Evolutionary conservation across 2,888 invertebrate species (phyloP).

Genomic region (Stratiomys singularior): DNA sequence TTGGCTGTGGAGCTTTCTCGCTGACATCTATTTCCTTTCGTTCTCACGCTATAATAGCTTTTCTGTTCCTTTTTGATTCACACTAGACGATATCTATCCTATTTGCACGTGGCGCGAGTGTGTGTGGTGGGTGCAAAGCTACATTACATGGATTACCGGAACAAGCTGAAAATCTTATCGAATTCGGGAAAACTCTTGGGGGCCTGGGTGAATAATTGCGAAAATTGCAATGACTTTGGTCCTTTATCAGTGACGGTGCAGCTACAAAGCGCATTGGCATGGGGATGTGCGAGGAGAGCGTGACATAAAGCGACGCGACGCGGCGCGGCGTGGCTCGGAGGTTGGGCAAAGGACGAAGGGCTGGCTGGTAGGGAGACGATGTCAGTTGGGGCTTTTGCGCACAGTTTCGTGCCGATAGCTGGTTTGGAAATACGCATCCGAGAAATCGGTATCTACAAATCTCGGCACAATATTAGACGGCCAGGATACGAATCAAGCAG

Average conservation of each 20-base stretch:
- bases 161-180: slow-evolving; percentile 40
- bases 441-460: slow-evolving; percentile 33
- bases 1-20: background rate
- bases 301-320: background rate
- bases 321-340: background rate
- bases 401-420: background rate
- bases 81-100: background rate
- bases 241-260: slow-evolving; percentile 31
- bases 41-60: slow-evolving; percentile 9
- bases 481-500: slow-evolving; percentile 26
- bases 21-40: background rate
- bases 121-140: slow-evolving; percentile 5
- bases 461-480: slow-evolving; percentile 24
- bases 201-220: slow-evolving; percentile 38
- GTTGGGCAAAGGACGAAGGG: background rate
- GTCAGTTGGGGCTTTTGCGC: slow-evolving; percentile 18
- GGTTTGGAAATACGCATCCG: slow-evolving; percentile 30
- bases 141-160: slow-evolving; percentile 36
- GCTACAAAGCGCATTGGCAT: slow-evolving; percentile 9
- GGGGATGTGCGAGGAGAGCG: background rate
- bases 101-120: slow-evolving; percentile 19
- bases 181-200: slow-evolving; percentile 26
- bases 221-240: slow-evolving; percentile 41
- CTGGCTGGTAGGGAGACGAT: background rate
- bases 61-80: slow-evolving; percentile 13